phyloP scores from a whole-genome alignment of 2,888 invertebrate genomes.

The Chymomyza amoena region DNA sequence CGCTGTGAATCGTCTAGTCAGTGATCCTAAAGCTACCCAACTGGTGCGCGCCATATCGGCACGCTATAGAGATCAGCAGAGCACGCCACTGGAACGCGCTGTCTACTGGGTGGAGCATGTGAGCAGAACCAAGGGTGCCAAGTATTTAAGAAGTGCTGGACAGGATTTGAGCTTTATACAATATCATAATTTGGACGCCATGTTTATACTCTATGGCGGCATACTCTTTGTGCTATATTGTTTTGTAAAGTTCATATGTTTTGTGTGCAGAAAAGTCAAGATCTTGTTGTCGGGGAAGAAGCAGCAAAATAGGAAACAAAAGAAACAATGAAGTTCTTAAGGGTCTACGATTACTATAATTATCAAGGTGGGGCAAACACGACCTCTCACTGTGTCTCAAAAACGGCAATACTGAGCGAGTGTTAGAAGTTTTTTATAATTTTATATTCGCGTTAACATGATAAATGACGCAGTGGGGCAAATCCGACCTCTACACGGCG shows the following conservation, averaged over 20 bases:
- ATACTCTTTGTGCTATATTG: conserved; percentile 11
- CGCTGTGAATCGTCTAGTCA: too few species aligned
- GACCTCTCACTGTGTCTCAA: too few species aligned
- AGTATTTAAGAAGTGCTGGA: conserved; percentile 49
- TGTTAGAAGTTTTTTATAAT: too few species aligned
- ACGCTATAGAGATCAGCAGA: conserved; percentile 52
- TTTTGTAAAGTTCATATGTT: neutral
- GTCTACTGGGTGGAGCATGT: conserved; percentile 63
- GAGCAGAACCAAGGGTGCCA: conserved; percentile 54
- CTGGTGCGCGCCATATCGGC: conserved; percentile 30
- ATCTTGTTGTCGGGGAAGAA: neutral
- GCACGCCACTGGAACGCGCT: conserved; percentile 47
- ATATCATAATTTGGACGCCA: conserved; percentile 55
- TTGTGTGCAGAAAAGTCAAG: neutral
- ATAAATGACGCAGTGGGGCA: too few species aligned
- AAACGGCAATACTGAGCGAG: too few species aligned
- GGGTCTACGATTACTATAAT: too few species aligned
- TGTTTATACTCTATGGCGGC: conserved; percentile 30
- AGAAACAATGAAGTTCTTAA: neutral
- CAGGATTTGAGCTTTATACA: conserved; percentile 48
- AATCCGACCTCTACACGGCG: too few species aligned
- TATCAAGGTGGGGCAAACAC: too few species aligned
- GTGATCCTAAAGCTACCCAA: too few species aligned
- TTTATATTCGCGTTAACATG: too few species aligned
- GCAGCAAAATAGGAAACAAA: neutral